These are phyloP conservation scores for Portevinia maculata DNA, from an alignment of 2,888 invertebrate species.

Conservation along the genomic window DNA sequence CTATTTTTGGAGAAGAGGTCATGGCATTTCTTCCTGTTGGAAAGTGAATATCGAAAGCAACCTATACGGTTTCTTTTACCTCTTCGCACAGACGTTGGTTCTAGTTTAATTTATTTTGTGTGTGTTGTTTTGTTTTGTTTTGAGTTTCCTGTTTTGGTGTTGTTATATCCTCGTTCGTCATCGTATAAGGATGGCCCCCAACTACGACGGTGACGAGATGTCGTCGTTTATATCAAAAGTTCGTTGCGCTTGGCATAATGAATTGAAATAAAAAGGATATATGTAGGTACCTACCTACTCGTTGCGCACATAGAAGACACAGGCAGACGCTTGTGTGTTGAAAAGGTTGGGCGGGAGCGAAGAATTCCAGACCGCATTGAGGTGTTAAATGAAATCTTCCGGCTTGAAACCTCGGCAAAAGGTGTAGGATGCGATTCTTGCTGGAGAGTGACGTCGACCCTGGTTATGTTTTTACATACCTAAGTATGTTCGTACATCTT, in stretches of 20 bases:
- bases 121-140: conserved; percentile 35
- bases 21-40: conserved; percentile 3
- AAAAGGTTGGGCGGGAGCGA: background rate
- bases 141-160: conserved; percentile 57
- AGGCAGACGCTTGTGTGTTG: background rate
- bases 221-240: conserved; percentile 57
- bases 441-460: background rate
- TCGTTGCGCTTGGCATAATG: conserved; percentile 62
- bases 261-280: conserved; percentile 48
- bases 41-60: conserved; percentile 35
- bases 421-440: background rate
- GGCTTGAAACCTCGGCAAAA: background rate
- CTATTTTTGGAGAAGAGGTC: conserved; percentile 44
- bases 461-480: background rate
- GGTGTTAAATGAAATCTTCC: conserved; percentile 19
- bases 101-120: too few relatives aligned
- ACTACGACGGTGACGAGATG: conserved; percentile 8
- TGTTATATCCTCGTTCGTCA: conserved; percentile 41
- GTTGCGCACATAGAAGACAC: background rate
- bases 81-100: too few relatives aligned
- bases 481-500: background rate
- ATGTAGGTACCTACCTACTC: too few relatives aligned
- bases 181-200: conserved; percentile 33
- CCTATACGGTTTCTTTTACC: conserved; percentile 27
- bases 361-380: conserved; percentile 14